phyloP scores from a whole-genome alignment of 1,140 invertebrate species.

The Pseudachorutes palmiensis region DNA sequence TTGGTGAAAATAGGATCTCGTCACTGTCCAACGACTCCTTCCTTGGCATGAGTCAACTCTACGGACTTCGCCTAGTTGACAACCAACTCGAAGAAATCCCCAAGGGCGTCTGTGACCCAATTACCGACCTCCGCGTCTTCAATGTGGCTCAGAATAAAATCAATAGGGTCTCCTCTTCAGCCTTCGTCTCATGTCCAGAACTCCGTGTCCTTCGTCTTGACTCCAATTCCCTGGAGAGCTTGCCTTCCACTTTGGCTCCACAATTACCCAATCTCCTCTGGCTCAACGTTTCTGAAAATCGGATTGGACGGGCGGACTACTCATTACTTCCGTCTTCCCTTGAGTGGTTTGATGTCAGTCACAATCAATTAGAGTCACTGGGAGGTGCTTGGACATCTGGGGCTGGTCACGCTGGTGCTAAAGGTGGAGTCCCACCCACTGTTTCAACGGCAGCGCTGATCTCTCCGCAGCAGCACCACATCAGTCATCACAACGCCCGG shows the following conservation, averaged over 20 bases:
- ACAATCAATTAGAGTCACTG: constrained; percentile 76
- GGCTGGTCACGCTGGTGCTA: neutral
- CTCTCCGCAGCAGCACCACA: neutral
- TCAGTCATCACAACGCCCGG: constrained; percentile 52
- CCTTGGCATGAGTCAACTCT: constrained; percentile 52
- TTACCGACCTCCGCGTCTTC: constrained; percentile 69
- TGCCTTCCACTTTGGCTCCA: constrained; percentile 65
- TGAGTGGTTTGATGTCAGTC: constrained; percentile 82
- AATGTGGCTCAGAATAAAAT: constrained; percentile 82
- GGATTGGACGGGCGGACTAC: constrained; percentile 72
- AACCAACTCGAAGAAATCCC: constrained; percentile 77
- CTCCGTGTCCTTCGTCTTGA: constrained; percentile 77
- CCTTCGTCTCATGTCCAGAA: constrained; percentile 62
- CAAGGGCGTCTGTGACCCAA: constrained; percentile 73
- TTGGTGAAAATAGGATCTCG: constrained; percentile 76
- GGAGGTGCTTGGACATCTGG: constrained; percentile 43
- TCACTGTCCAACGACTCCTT: constrained; percentile 71
- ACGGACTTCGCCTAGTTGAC: constrained; percentile 65
- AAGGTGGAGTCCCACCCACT: neutral
- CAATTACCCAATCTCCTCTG: constrained; percentile 68
- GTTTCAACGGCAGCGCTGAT: constrained; percentile 62
- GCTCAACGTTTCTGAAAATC: constrained; percentile 80
- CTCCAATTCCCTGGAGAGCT: constrained; percentile 73
- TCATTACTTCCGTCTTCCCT: constrained; percentile 75
- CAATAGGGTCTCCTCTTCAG: constrained; percentile 67